phyloP scores from a whole-genome alignment of 2,797 vertebrate genomes.

The Intellagama lesueurii region DNA sequence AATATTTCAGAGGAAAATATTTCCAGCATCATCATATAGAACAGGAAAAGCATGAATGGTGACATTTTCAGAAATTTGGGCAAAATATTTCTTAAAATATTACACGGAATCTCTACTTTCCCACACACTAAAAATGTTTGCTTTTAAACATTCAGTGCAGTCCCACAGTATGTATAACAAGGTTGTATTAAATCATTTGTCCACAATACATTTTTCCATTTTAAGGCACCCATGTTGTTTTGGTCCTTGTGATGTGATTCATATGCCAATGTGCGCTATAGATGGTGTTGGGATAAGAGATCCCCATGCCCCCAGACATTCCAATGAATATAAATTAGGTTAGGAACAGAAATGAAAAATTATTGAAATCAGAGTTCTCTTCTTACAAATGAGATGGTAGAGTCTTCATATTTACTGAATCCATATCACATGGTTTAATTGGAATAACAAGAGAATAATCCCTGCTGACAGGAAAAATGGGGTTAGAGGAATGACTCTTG shows the following conservation, averaged over 20 bases:
- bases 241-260: not conserved
- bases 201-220: not conserved
- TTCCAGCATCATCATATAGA: not conserved
- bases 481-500: not conserved
- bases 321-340: not conserved
- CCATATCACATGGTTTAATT: not conserved
- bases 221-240: not conserved
- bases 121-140: not conserved
- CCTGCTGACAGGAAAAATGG: not conserved
- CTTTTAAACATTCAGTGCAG: not conserved
- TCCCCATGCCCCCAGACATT: not conserved
- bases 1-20: not conserved
- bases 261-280: not conserved
- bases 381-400: not conserved
- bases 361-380: not conserved
- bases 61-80: not conserved
- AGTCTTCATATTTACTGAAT: not conserved
- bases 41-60: not conserved
- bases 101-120: not conserved
- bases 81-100: not conserved
- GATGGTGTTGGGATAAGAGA: not conserved
- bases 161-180: not conserved
- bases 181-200: not conserved
- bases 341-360: not conserved
- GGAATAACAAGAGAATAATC: not conserved